Percentiles rank a stretch among this genome's conserved stretches.
phyloP scores from a whole-genome alignment of 1,140 invertebrate genomes.

The Andrena cerasifolii region DNA sequence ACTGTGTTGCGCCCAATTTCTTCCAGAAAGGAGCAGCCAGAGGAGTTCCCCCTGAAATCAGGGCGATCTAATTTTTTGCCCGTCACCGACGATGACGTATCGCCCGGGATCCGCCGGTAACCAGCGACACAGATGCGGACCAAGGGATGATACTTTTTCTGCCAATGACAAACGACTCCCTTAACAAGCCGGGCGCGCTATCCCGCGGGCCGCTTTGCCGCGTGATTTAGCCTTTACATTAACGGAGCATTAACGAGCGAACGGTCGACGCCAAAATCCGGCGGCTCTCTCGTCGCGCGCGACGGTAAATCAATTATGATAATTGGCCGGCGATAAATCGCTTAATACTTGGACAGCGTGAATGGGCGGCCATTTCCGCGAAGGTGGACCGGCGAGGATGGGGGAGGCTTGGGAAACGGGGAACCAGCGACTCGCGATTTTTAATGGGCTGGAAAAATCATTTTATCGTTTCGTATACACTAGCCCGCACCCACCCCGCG shows the following conservation, averaged over 20 bases:
- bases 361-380: too few relatives aligned
- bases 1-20: too few relatives aligned
- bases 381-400: too few relatives aligned
- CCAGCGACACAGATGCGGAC: slow-evolving; percentile 22
- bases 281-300: slow-evolving; percentile 11
- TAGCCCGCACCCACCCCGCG: background rate
- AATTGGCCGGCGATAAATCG: slow-evolving; percentile 59
- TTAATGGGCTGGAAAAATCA: slow-evolving; percentile 39
- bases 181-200: slow-evolving; percentile 27
- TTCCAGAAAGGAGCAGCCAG: too few relatives aligned
- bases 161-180: slow-evolving; percentile 34
- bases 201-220: slow-evolving; percentile 42
- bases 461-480: background rate
- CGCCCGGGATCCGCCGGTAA: slow-evolving; percentile 10
- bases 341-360: slow-evolving; percentile 59
- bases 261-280: slow-evolving; percentile 20
- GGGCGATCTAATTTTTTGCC: too few relatives aligned
- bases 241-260: slow-evolving; percentile 56
- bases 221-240: slow-evolving; percentile 58
- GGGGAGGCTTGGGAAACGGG: background rate
- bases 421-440: background rate
- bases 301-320: slow-evolving; percentile 65
- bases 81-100: slow-evolving; percentile 24
- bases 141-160: slow-evolving; percentile 46
- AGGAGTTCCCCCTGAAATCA: too few relatives aligned